Percentiles rank a stretch among this genome's conserved stretches.
These are phyloP conservation scores for Drosophila biarmipes DNA, from an alignment of 1,140 invertebrate genomes.

Conservation along the genomic window DNA sequence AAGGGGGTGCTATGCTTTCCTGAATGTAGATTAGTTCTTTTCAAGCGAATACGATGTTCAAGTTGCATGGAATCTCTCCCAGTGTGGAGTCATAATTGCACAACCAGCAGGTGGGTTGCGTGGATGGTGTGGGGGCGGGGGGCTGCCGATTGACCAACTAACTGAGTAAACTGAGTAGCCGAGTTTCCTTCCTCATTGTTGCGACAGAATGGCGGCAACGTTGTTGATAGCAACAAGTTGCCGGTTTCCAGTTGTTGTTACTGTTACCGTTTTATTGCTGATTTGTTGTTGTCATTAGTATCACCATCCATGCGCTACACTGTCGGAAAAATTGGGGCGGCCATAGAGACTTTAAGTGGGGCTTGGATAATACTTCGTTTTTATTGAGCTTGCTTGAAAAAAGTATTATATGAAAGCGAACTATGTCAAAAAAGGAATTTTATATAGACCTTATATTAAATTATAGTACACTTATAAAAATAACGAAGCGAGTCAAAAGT, in stretches of 20 bases:
- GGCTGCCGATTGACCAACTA: constrained; percentile 47
- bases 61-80: neutral
- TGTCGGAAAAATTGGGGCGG: neutral
- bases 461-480: no score
- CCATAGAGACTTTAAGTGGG: neutral
- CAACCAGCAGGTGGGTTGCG: constrained; percentile 3
- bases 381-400: neutral
- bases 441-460: no score
- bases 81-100: constrained; percentile 21
- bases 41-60: no score
- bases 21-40: no score
- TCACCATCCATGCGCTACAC: constrained; percentile 20
- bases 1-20: no score
- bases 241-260: constrained; percentile 21
- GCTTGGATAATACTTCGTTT: neutral
- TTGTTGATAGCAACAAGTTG: constrained; percentile 55
- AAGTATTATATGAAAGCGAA: neutral
- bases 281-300: constrained; percentile 28
- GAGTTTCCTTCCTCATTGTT: constrained; percentile 64
- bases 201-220: constrained; percentile 44
- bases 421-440: neutral
- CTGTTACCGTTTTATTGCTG: constrained; percentile 22
- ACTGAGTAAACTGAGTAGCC: constrained; percentile 43
- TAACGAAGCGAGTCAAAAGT: no score
- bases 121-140: neutral